These are phyloP conservation scores for Protobothrops mucrosquamatus DNA, from an alignment of 2,113 vertebrate species.

Conservation along the genomic window DNA sequence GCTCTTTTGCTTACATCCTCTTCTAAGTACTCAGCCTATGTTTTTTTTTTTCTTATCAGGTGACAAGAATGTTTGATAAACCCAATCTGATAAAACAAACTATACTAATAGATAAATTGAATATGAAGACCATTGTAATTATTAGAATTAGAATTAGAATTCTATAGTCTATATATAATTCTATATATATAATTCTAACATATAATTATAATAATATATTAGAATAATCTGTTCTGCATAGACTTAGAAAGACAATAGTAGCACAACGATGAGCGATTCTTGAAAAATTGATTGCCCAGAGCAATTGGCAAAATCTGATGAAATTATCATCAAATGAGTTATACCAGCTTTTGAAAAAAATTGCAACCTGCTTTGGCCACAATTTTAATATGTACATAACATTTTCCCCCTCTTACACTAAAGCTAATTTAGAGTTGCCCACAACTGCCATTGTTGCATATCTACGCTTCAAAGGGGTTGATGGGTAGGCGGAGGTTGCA, in stretches of 20 bases:
- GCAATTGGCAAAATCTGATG: neutral
- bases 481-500: too few relatives aligned
- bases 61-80: neutral
- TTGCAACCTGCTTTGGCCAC: neutral
- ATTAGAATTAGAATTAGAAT: too few relatives aligned
- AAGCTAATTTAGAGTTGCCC: neutral
- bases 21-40: neutral
- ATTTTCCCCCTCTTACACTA: neutral
- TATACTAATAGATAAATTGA: neutral
- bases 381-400: neutral
- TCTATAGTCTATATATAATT: too few relatives aligned
- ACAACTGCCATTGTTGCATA: neutral
- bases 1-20: neutral
- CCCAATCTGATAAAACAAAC: neutral
- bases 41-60: neutral
- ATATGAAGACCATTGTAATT: neutral
- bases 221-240: neutral
- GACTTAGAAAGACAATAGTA: neutral
- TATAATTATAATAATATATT: too few relatives aligned
- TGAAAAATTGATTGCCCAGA: neutral
- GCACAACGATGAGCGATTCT: neutral
- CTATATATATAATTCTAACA: too few relatives aligned
- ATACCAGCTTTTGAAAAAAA: neutral
- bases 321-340: neutral
- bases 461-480: neutral